A percentile compares a stretch with the other conserved stretches of the same genome.
These are phyloP conservation scores for Tribolium madens DNA, from an alignment of 1,140 invertebrate genomes.

Conservation along the genomic window DNA sequence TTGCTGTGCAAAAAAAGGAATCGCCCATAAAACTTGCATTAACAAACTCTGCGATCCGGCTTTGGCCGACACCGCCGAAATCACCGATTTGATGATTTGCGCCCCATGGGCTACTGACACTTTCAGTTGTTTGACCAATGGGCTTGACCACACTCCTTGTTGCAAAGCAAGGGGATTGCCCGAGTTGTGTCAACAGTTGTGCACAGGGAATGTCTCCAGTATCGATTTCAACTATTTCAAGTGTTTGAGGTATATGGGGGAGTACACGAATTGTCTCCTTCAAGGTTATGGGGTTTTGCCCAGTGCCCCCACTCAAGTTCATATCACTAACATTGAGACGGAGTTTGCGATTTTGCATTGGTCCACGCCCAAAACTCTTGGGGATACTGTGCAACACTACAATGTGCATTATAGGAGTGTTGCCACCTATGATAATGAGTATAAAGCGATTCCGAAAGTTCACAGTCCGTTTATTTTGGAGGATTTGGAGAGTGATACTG, in stretches of 20 bases:
- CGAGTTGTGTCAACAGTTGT: constrained; percentile 78
- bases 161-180: constrained; percentile 81
- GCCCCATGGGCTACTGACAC: constrained; percentile 84
- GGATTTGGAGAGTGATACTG: constrained; percentile 76
- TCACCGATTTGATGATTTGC: constrained; percentile 86
- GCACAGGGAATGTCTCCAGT: constrained; percentile 81
- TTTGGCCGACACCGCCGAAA: constrained; percentile 71
- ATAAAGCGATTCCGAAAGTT: constrained; percentile 61
- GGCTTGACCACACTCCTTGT: constrained; percentile 84
- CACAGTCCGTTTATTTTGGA: constrained; percentile 81
- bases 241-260: constrained; percentile 84
- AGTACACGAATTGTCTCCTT: constrained; percentile 83
- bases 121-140: constrained; percentile 83
- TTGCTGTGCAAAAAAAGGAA: constrained; percentile 79
- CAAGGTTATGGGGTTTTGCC: constrained; percentile 87
- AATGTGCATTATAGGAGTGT: constrained; percentile 73
- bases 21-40: constrained; percentile 79
- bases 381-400: constrained; percentile 79
- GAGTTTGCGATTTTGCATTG: constrained; percentile 84
- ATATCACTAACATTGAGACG: constrained; percentile 78
- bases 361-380: constrained; percentile 76
- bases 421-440: constrained; percentile 63
- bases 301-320: constrained; percentile 74
- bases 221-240: constrained; percentile 85
- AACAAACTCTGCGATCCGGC: constrained; percentile 84